Base-by-base conservation (phyloP, 2,888 invertebrate genomes). In the Ceramica pisi region DNA sequence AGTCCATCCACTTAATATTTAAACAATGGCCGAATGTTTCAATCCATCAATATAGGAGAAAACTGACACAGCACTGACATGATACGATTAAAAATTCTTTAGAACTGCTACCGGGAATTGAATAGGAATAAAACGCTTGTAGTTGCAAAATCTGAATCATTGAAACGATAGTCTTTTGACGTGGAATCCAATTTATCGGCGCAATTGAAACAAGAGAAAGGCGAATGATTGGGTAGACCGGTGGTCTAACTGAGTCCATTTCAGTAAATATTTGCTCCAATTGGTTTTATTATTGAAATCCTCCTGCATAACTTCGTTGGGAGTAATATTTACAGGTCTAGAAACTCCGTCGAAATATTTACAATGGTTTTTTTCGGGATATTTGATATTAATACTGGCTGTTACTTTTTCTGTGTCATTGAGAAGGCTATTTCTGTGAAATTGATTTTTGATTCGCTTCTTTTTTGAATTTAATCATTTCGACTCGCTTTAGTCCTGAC, bases 71-170 rank as follows among this genome's bases (percentile, higher is more conserved):
- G 48, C 31, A 51, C 56, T 66, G 60, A 72, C 63, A 61, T 80
- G 71, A 78, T 78, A 70, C 68, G 81, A 81, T 83, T 81, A 83
- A 86, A 87, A 84, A 84, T 80, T 85, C 81, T 79, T 83, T 83
- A 62, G 64, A 80, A 64, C 64, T 62, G 63, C 64, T 51, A 66
- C 48, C 63, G 65, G 70, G 77, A 85, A 83, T 80, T 79, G 83
- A 87, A 88, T 84, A 82, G 78, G 77, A 85, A 87, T 80, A 85
- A 87, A 89, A 85, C 79, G 87, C 82, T 83, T 83, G 85, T 86
- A 87, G 86, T 87, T 84, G 88, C 89, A 85, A 87, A 89, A 88
- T 88, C 87, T 87, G 87, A 89, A 85, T 89, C 86, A 88, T 85
- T 85, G 84, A 88, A 89, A 84, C 82, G 87, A 85, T 86, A 86